Conservation (phyloP, 2,888 invertebrate species). For the Stenoptilia bipunctidactyla region DNA sequence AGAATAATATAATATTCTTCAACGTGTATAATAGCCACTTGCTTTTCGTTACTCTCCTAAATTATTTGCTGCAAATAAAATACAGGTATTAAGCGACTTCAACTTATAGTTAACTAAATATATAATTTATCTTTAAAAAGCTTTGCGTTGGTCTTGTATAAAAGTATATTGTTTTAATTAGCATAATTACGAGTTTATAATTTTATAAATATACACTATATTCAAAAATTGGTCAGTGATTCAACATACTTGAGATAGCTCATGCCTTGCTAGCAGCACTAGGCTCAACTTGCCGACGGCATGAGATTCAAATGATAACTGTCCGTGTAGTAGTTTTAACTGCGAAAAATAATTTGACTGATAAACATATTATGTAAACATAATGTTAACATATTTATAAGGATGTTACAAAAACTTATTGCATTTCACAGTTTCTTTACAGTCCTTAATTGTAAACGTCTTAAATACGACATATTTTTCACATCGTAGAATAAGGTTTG, state of each 20-base stretch:
- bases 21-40: slow-evolving; percentile 43
- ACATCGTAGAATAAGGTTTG: slow-evolving; percentile 64
- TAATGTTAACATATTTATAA: slow-evolving; percentile 66
- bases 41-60: slow-evolving; percentile 50
- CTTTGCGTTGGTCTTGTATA: too few relatives aligned
- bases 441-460: slow-evolving; percentile 57
- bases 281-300: too few relatives aligned
- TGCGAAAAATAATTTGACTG: slow-evolving; percentile 66
- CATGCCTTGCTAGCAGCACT: too few relatives aligned
- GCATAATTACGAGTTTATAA: too few relatives aligned
- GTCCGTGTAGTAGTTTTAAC: slow-evolving; percentile 39
- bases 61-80: slow-evolving; percentile 30
- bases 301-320: slow-evolving; percentile 19
- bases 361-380: slow-evolving; percentile 38
- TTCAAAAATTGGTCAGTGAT: too few relatives aligned
- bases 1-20: slow-evolving; percentile 39
- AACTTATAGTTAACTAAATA: slow-evolving; percentile 11
- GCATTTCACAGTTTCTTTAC: slow-evolving; percentile 70
- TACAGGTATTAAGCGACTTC: slow-evolving; percentile 19
- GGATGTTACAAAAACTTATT: slow-evolving; percentile 63
- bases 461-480: slow-evolving; percentile 67
- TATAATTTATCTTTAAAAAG: background rate
- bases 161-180: too few relatives aligned
- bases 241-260: too few relatives aligned
- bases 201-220: too few relatives aligned